These are phyloP conservation scores for Mesorhabditis sp. DNA, from an alignment of 2,888 invertebrate species.

Conservation along the genomic window DNA sequence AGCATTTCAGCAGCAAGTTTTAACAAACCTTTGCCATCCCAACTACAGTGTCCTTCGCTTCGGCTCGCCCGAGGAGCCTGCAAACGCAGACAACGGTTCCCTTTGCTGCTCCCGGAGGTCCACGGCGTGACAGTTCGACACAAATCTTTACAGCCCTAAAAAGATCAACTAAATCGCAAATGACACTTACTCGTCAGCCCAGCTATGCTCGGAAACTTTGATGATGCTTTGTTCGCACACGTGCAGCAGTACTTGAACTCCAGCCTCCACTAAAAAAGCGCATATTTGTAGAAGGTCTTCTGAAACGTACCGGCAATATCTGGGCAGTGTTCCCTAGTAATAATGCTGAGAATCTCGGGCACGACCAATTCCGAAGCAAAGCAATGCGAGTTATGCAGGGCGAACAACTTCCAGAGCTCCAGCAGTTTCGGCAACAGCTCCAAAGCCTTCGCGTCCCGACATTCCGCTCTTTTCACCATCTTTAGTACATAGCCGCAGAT, in stretches of 20 bases:
- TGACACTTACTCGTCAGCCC: background rate
- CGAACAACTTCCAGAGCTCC: background rate
- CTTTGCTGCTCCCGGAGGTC: background rate
- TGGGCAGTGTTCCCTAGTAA: background rate
- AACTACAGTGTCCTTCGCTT: background rate
- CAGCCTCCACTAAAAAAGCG: background rate
- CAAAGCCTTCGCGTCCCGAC: background rate
- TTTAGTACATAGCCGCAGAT: background rate
- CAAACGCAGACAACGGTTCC: slow-evolving; percentile 5
- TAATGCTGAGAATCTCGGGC: background rate
- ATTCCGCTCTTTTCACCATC: background rate
- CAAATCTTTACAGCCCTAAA: background rate
- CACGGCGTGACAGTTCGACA: background rate
- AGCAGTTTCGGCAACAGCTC: background rate
- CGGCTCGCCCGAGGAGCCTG: background rate
- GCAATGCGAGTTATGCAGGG: background rate
- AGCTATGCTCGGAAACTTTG: background rate
- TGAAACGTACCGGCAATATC: background rate
- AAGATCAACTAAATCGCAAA: background rate
- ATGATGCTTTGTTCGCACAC: background rate
- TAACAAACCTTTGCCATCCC: background rate
- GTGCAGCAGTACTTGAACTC: background rate
- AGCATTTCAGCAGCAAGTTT: background rate
- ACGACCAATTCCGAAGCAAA: background rate
- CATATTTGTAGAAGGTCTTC: background rate